Conservation (phyloP, 2,113 vertebrate genomes). For the Uria aalge region DNA sequence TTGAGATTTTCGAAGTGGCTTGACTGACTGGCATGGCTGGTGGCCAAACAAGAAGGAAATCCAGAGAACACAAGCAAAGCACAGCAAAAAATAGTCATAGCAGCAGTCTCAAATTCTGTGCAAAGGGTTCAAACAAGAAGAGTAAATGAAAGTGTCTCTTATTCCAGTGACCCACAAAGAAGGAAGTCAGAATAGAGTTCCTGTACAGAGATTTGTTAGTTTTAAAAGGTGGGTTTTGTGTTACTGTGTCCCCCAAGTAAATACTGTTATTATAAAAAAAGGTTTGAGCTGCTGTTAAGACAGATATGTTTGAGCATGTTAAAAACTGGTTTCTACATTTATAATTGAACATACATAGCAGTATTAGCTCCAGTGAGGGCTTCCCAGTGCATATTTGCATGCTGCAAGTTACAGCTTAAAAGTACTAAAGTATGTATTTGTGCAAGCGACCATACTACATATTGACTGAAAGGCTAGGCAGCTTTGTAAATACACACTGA, state of each 20-base stretch:
- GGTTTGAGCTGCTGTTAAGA: background rate
- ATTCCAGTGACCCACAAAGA: background rate
- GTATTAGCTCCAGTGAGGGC: background rate
- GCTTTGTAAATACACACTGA: slow-evolving; percentile 16
- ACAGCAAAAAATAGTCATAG: background rate
- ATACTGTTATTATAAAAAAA: background rate
- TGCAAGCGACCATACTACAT: background rate
- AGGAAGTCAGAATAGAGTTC: background rate
- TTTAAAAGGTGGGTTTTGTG: background rate
- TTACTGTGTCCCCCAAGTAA: background rate
- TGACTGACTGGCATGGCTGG: background rate
- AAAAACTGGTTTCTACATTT: background rate
- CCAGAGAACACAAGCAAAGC: background rate
- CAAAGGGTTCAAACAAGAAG: background rate
- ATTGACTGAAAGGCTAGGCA: slow-evolving; percentile 27
- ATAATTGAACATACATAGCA: background rate
- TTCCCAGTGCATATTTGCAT: background rate
- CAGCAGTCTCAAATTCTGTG: background rate
- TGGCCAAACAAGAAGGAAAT: background rate
- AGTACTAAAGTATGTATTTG: slow-evolving; percentile 20
- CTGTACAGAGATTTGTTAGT: background rate
- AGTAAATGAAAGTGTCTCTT: background rate
- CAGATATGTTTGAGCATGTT: background rate
- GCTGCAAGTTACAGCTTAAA: background rate
- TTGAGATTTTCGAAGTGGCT: background rate